phyloP scores from a whole-genome alignment of 2,888 invertebrate species.

The Drosophila eohydei region DNA sequence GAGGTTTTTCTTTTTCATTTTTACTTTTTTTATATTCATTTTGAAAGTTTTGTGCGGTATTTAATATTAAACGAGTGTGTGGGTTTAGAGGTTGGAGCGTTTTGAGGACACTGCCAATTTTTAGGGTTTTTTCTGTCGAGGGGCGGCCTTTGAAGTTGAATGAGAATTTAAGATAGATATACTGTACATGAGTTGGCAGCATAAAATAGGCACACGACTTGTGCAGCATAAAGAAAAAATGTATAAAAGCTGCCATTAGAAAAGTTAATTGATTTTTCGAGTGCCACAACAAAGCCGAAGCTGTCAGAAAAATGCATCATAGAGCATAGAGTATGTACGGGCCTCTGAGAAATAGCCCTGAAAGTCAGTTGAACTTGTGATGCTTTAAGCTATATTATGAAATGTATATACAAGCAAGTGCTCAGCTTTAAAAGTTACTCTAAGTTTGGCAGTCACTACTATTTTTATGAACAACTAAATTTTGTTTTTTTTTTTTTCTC shows the following conservation, averaged over 20 bases:
- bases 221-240: neutral
- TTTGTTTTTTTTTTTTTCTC: neutral
- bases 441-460: neutral
- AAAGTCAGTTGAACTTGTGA: neutral
- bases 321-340: neutral
- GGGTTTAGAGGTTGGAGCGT: neutral
- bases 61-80: conserved; percentile 26
- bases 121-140: neutral
- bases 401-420: neutral
- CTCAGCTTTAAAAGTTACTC: neutral
- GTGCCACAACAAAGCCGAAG: conserved; percentile 12
- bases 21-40: conserved; percentile 1
- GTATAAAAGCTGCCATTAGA: conserved; percentile 4
- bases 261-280: conserved; percentile 21
- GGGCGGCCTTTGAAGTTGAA: conserved; percentile 25
- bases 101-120: conserved; percentile 7
- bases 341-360: neutral
- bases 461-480: neutral
- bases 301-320: conserved; percentile 30
- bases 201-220: neutral
- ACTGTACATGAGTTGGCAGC: conserved; percentile 3
- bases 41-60: conserved; percentile 52
- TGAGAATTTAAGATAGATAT: conserved; percentile 13
- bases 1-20: conserved; percentile 10
- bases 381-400: neutral